Conservation (phyloP, 2,113 vertebrate genomes). For the Corvus hawaiiensis region DNA sequence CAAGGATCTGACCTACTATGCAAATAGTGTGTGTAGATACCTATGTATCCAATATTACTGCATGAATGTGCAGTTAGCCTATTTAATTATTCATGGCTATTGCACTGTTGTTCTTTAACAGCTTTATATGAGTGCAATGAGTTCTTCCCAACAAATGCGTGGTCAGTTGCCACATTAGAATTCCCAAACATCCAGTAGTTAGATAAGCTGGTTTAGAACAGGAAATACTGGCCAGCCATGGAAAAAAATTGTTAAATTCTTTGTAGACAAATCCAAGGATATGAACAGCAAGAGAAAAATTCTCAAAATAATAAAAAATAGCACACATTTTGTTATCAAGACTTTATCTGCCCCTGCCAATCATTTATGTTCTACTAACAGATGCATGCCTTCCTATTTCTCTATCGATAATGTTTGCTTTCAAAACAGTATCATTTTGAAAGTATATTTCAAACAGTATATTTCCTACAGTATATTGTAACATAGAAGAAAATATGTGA, state of each 20-base stretch:
- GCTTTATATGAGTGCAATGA: neutral
- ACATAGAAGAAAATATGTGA: neutral
- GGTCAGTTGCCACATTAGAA: neutral
- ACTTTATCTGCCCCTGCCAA: neutral
- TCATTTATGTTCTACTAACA: neutral
- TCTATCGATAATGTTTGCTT: rapidly evolving
- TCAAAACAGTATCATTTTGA: neutral
- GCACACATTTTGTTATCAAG: neutral
- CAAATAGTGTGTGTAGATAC: neutral
- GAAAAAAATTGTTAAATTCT: neutral
- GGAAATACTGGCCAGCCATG: neutral
- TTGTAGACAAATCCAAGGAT: neutral
- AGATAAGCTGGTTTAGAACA: neutral
- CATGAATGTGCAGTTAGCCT: neutral
- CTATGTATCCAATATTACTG: neutral
- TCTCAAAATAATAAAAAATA: neutral
- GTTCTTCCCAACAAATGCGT: neutral
- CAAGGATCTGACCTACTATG: neutral
- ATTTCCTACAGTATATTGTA: neutral
- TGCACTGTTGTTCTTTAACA: neutral
- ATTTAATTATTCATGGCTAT: neutral
- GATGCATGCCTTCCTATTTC: neutral
- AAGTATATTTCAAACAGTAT: neutral
- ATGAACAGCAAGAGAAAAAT: neutral
- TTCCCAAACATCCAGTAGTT: neutral